phyloP scores from a whole-genome alignment of 2,113 vertebrate genomes.

The Myrmecobius fasciatus region DNA sequence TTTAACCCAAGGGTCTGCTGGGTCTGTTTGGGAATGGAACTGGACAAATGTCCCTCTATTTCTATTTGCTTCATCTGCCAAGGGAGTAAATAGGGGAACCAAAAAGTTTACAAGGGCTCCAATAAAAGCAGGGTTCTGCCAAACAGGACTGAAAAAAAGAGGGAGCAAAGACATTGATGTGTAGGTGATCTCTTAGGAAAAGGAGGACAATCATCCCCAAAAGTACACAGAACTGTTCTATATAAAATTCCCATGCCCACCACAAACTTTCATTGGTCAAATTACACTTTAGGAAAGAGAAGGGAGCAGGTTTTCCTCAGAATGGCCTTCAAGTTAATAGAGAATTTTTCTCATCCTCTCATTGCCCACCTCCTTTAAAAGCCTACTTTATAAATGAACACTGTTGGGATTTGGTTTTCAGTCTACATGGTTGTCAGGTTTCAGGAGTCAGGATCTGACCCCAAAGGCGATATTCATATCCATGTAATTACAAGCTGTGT shows the following conservation, averaged over 20 bases:
- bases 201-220: neutral
- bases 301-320: neutral
- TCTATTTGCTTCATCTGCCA: neutral
- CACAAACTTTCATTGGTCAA: neutral
- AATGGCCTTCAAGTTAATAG: neutral
- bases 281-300: neutral
- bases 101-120: neutral
- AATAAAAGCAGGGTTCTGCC: neutral
- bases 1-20: neutral
- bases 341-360: neutral
- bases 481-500: neutral
- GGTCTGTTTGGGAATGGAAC: neutral
- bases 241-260: neutral
- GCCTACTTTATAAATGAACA: neutral
- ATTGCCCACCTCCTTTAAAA: neutral
- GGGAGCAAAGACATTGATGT: neutral
- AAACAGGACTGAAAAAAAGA: neutral
- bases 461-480: neutral
- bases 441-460: conserved; percentile 16
- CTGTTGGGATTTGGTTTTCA: neutral
- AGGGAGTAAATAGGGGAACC: neutral
- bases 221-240: neutral
- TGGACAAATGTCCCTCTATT: neutral
- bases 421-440: neutral
- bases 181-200: neutral